Conservation (phyloP, 2,888 invertebrate genomes). For the Xanthorhoe designata region DNA sequence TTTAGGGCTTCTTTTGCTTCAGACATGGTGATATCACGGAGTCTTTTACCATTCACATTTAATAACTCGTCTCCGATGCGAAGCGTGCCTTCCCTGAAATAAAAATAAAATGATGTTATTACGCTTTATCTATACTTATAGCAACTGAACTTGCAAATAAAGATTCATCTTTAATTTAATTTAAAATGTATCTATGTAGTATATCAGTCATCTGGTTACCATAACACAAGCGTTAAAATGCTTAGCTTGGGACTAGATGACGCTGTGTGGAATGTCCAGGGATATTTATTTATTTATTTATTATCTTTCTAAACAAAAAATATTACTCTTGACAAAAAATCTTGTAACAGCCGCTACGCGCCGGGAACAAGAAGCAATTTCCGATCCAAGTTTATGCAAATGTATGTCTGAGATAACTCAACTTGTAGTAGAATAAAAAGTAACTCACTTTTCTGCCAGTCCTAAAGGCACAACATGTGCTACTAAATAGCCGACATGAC, state of each 20-base stretch:
- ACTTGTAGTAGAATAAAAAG: slow-evolving; percentile 8
- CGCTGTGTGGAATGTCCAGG: no score
- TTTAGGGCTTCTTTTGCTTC: slow-evolving; percentile 88
- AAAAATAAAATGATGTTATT: neutral
- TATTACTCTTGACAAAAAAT: neutral
- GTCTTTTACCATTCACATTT: slow-evolving; percentile 89
- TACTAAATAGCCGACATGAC: slow-evolving; percentile 88
- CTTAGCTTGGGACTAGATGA: no score
- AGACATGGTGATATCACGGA: slow-evolving; percentile 88
- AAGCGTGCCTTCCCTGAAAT: slow-evolving; percentile 87
- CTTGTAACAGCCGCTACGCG: neutral
- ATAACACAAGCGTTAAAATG: no score
- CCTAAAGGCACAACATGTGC: slow-evolving; percentile 90
- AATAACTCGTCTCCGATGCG: slow-evolving; percentile 90
- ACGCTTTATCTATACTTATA: neutral
- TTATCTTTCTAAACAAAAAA: slow-evolving; percentile 10
- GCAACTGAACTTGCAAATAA: neutral
- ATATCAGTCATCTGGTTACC: no score
- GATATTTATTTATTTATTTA: no score
- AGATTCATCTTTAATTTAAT: no score
- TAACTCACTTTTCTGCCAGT: slow-evolving; percentile 87
- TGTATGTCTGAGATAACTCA: neutral
- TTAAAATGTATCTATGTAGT: no score
- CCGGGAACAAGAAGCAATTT: neutral
- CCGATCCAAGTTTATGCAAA: neutral